Evolutionary conservation across 2,797 vertebrate genomes (phyloP).

Genomic region (Ctenochaetus hawaiiensis): DNA sequence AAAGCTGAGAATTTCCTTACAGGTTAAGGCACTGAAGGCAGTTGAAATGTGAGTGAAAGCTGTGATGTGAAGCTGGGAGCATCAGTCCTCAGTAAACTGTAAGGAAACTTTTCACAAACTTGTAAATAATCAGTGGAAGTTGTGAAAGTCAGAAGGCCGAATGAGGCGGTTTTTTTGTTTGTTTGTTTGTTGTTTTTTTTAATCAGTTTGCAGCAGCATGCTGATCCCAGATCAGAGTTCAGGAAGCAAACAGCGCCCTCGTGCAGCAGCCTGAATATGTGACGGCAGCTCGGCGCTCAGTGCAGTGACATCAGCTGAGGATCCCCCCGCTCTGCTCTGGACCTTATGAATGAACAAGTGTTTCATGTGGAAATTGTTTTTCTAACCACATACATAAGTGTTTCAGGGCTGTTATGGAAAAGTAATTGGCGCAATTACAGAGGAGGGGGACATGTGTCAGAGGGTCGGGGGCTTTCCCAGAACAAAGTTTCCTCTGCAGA

Average conservation of each 20-base stretch:
- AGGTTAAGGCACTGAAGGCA: not conserved
- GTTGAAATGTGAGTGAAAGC: not conserved
- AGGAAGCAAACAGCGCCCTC: constrained; percentile 16
- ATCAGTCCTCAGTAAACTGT: too few species aligned
- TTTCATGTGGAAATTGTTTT: constrained; percentile 81
- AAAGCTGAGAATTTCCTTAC: too few species aligned
- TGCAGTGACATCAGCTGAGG: constrained; percentile 37
- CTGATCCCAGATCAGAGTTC: constrained; percentile 1
- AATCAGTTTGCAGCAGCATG: not conserved
- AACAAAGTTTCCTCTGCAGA: constrained; percentile 57
- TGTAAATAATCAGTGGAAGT: too few species aligned
- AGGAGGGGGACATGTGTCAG: constrained; percentile 66
- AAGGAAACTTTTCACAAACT: too few species aligned
- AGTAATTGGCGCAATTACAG: constrained; percentile 76
- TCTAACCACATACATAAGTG: constrained; percentile 74
- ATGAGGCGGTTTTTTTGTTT: not conserved
- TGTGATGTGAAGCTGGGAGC: not conserved
- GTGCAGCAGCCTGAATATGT: not conserved
- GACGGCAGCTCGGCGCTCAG: constrained; percentile 1
- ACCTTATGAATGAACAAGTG: constrained; percentile 71
- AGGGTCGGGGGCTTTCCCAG: constrained; percentile 73
- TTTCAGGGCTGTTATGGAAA: constrained; percentile 79
- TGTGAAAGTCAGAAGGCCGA: too few species aligned
- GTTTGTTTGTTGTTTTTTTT: not conserved
- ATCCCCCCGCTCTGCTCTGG: constrained; percentile 25